phyloP scores from a whole-genome alignment of 2,888 invertebrate species.

The Pammene fasciana region DNA sequence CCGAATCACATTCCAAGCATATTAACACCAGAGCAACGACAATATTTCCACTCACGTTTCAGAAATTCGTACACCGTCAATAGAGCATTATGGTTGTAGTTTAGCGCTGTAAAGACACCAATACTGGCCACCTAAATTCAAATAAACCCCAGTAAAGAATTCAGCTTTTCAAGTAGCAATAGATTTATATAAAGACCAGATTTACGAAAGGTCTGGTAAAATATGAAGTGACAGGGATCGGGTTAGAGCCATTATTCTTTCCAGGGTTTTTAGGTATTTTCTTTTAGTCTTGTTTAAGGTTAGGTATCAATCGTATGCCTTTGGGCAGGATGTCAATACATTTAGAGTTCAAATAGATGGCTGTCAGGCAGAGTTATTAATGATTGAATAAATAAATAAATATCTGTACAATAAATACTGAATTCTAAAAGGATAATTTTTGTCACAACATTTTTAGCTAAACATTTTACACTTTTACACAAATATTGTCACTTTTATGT shows the following conservation, averaged over 20 bases:
- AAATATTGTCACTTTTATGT: no score
- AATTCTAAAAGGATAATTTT: no score
- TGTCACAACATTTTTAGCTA: no score
- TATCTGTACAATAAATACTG: no score
- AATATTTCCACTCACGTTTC: no score
- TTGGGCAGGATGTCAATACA: background rate
- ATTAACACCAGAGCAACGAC: no score
- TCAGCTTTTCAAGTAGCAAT: slow-evolving; percentile 29
- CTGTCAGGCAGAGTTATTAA: no score
- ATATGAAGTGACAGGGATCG: slow-evolving; percentile 34
- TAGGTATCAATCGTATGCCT: background rate
- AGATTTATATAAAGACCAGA: slow-evolving; percentile 36
- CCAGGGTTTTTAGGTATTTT: slow-evolving; percentile 20
- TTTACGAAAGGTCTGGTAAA: slow-evolving; percentile 31
- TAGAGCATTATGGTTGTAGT: background rate
- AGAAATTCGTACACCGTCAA: background rate
- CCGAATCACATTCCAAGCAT: no score
- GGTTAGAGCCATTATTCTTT: slow-evolving; percentile 34
- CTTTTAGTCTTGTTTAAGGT: slow-evolving; percentile 5
- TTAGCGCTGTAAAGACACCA: background rate
- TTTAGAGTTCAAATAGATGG: background rate
- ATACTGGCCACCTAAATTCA: background rate
- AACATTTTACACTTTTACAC: no score
- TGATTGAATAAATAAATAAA: no score
- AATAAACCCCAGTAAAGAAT: slow-evolving; percentile 13